Conservation (phyloP, 2,888 invertebrate genomes). For the Pandemis corylana region DNA sequence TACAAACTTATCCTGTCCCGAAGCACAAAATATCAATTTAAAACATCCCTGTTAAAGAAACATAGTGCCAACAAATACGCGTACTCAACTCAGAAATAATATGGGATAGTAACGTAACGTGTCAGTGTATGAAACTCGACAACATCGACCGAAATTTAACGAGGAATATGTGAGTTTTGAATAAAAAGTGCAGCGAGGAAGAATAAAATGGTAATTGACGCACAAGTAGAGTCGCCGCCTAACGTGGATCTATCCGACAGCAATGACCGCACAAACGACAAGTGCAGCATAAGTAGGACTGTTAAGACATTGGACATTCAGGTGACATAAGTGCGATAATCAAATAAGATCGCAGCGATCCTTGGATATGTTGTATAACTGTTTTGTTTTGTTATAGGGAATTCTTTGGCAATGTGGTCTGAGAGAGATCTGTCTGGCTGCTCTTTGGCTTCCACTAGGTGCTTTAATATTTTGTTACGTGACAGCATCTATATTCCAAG, state of each 20-base stretch:
- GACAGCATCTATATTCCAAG: conserved; percentile 95
- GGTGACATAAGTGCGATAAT: conserved; percentile 54
- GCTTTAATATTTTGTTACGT: conserved; percentile 94
- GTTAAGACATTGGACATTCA: conserved; percentile 73
- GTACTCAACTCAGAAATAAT: not conserved
- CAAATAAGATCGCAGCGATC: conserved; percentile 1
- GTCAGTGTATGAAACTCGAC: not conserved
- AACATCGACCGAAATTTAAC: conserved; percentile 2
- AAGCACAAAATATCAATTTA: conserved; percentile 50
- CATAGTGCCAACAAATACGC: conserved; percentile 4
- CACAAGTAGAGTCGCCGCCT: conserved; percentile 77
- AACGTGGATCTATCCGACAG: conserved; percentile 66
- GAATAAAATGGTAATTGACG: conserved; percentile 80
- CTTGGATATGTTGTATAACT: conserved; percentile 32
- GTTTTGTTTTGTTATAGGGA: conserved; percentile 67
- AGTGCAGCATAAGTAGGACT: conserved; percentile 63
- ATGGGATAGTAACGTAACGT: conserved; percentile 15
- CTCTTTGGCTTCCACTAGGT: conserved; percentile 93
- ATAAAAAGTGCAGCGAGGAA: conserved; percentile 41
- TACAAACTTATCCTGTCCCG: conserved; percentile 53
- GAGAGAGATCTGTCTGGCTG: conserved; percentile 91
- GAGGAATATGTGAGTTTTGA: conserved; percentile 33
- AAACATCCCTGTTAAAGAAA: not conserved
- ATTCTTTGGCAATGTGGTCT: conserved; percentile 90
- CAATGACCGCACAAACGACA: conserved; percentile 66